Base-by-base conservation (phyloP, 2,888 invertebrate species). In the Bembecia ichneumoniformis region DNA sequence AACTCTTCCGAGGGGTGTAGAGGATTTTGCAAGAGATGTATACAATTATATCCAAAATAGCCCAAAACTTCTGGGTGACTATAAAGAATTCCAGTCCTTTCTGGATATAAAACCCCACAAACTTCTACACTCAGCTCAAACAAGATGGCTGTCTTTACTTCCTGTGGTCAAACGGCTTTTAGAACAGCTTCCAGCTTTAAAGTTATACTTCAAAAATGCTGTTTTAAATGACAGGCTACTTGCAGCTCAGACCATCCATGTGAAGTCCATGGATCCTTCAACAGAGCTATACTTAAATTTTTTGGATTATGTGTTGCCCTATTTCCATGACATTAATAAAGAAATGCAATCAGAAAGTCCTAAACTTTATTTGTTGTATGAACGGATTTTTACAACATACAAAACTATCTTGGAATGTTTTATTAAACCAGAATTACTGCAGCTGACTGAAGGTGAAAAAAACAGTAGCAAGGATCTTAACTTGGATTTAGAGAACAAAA, bases 341-440 rank as follows among this genome's bases (percentile, higher is more conserved):
- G 53, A 55, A 57, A 58, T 57, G 57, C 59, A 59, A 53, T 51
- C 58, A n/a, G 57, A 61, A 51, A 52, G 52, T 14, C 58, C 58
- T 20, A 58, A 43, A 52, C 16, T 52, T 13, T 50, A 52, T 35
- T 50, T 51, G 35, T 36, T 54, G 43, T 51, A 51, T 46, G 51
- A 54, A 40, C 35, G 47, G 47, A 40, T 49, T 43, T 43, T 50
- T 17, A 47, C 15, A 20, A 35, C 53, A 3, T 50, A 51, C 51
- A 54, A 36, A 35, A 53, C 36, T 14, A 46, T 51, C 3, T 45
- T 53, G 51, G 53, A 53, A 43, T 51, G 51, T 35, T 53, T 53
- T 47, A 14, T 53, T 9, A 47, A 53, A 13, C 40, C 52, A 16
- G 52, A 52, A 52, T 52, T 46, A 43, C 36, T 49, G 46, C 15